Evolutionary conservation across 2,113 vertebrate genomes (phyloP).

Genomic region (Poeciliopsis turrubarensis): DNA sequence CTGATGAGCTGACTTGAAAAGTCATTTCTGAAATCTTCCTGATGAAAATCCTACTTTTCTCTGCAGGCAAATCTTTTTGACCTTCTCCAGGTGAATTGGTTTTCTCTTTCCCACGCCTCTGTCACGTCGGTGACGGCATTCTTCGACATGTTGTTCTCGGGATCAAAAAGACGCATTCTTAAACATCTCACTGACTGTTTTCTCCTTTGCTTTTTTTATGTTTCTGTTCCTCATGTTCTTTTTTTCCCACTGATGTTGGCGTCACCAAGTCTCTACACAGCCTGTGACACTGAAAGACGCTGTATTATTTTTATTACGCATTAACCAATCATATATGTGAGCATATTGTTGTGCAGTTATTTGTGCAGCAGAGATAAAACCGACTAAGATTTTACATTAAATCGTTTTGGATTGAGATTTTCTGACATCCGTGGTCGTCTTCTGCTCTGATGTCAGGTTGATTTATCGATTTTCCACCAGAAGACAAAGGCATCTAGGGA

Average conservation of each 20-base stretch:
- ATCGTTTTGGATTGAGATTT: neutral
- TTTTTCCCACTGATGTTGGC: too few relatives aligned
- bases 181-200: neutral
- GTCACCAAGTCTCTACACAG: too few relatives aligned
- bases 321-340: neutral
- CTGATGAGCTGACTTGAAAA: slow-evolving; percentile 23
- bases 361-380: neutral
- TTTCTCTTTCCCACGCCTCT: slow-evolving; percentile 8
- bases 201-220: too few relatives aligned
- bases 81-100: slow-evolving; percentile 16
- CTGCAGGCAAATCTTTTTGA: slow-evolving; percentile 8
- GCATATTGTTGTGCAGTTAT: neutral
- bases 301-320: neutral
- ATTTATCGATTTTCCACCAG: neutral
- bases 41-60: slow-evolving; percentile 5
- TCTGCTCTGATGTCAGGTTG: neutral
- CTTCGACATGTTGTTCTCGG: neutral
- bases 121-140: neutral
- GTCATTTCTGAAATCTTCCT: slow-evolving; percentile 10
- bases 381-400: too few relatives aligned
- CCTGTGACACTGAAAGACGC: too few relatives aligned
- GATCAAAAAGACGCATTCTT: neutral
- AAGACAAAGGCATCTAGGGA: neutral
- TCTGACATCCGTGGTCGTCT: neutral
- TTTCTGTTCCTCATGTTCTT: too few relatives aligned